Percentiles rank a stretch among this genome's conserved stretches.
These are phyloP conservation scores for Drosophila guanche DNA, from an alignment of 1,140 invertebrate genomes.

Conservation along the genomic window DNA sequence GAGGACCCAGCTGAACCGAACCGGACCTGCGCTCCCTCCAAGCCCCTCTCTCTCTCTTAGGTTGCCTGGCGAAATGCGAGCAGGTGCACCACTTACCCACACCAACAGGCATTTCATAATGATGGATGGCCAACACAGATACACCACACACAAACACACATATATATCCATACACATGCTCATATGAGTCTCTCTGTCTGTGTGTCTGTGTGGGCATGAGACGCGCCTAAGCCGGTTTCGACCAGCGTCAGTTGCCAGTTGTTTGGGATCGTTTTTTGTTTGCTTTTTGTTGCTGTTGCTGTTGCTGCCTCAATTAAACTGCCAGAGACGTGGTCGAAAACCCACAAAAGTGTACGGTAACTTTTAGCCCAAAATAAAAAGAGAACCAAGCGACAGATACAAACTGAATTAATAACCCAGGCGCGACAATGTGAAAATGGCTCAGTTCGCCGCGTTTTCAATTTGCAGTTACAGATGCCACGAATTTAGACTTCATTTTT, in stretches of 20 bases:
- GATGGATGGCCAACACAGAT: constrained; percentile 64
- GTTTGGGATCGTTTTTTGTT: constrained; percentile 38
- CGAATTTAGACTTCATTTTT: constrained; percentile 42
- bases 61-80: constrained; percentile 68
- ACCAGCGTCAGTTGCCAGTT: constrained; percentile 68
- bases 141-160: constrained; percentile 10
- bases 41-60: constrained; percentile 18
- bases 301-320: constrained; percentile 70
- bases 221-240: constrained; percentile 76
- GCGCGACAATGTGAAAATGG: constrained; percentile 70
- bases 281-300: constrained; percentile 11
- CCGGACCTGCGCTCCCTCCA: constrained; percentile 10
- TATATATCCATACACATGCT: background rate
- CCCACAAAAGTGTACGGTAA: constrained; percentile 73
- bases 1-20: constrained; percentile 32
- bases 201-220: constrained; percentile 41
- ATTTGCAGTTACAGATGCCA: constrained; percentile 11
- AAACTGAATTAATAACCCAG: constrained; percentile 70
- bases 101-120: constrained; percentile 60
- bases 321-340: constrained; percentile 65
- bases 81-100: constrained; percentile 65
- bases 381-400: constrained; percentile 9
- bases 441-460: constrained; percentile 12
- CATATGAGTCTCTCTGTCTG: constrained; percentile 12
- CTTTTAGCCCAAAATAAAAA: constrained; percentile 31